phyloP scores from a whole-genome alignment of 2,113 vertebrate genomes.

The Pseudolaguvia tuberculata region DNA sequence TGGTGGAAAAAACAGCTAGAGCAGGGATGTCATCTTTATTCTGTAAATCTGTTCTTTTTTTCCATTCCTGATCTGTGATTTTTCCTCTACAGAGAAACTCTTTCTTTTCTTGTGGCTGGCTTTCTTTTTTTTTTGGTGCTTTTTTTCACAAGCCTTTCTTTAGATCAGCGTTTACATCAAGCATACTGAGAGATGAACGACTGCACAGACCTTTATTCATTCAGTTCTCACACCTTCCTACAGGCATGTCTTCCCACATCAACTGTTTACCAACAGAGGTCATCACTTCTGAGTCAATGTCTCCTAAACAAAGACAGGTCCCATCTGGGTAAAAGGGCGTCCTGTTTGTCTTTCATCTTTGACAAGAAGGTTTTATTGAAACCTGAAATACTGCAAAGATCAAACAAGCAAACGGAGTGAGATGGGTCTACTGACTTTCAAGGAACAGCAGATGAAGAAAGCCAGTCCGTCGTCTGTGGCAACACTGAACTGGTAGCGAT shows the following conservation, averaged over 20 bases:
- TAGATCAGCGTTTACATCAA: constrained; percentile 43
- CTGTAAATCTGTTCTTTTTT: constrained; percentile 18
- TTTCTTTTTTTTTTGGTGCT: constrained; percentile 7
- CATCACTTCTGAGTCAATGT: constrained; percentile 36
- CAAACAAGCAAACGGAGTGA: constrained; percentile 12
- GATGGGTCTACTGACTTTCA: constrained; percentile 8
- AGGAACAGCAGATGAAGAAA: constrained; percentile 3
- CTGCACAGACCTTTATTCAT: constrained; percentile 27
- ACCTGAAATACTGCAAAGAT: constrained; percentile 32
- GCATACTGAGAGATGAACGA: constrained; percentile 30
- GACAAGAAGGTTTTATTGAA: neutral
- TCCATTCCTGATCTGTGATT: neutral
- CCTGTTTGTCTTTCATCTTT: constrained; percentile 34
- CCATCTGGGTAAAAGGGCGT: constrained; percentile 31
- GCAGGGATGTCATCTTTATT: constrained; percentile 10
- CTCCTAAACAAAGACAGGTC: constrained; percentile 28
- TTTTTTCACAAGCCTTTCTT: neutral
- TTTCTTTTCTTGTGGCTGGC: neutral
- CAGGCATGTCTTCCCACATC: constrained; percentile 17
- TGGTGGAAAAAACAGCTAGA: constrained; percentile 31
- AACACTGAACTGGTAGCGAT: too few relatives aligned
- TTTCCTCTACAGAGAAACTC: neutral
- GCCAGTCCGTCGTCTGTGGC: neutral
- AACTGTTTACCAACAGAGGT: constrained; percentile 36
- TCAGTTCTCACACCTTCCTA: constrained; percentile 28